A percentile compares a stretch with the other conserved stretches of the same genome.
Conservation (phyloP, 1,140 invertebrate genomes). For the Meloidogyne exigua region DNA sequence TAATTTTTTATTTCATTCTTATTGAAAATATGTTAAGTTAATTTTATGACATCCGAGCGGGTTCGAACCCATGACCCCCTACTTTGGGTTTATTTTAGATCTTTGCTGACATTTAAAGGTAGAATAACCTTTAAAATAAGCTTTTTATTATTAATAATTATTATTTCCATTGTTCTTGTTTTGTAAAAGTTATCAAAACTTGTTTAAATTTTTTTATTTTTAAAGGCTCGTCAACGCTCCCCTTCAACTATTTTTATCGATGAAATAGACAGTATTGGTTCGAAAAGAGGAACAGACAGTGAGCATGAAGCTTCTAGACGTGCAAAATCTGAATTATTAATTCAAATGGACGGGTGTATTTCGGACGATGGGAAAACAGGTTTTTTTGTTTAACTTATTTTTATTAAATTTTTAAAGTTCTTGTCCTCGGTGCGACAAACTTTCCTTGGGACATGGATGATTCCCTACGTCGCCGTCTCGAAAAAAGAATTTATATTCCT, state of each 20-base stretch:
- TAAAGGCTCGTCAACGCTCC: slow-evolving; percentile 91
- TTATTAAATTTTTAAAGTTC: slow-evolving; percentile 74
- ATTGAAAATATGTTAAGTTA: too few species aligned
- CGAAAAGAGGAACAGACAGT: slow-evolving; percentile 86
- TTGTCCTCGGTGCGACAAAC: slow-evolving; percentile 98
- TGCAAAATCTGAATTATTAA: slow-evolving; percentile 94
- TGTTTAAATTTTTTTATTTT: neutral
- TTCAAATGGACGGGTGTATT: slow-evolving; percentile 94
- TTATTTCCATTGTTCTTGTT: too few species aligned
- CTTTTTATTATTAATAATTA: too few species aligned
- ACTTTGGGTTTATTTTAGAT: too few species aligned
- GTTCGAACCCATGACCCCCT: too few species aligned
- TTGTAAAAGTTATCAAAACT: too few species aligned
- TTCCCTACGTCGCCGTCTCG: slow-evolving; percentile 81
- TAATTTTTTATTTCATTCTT: too few species aligned
- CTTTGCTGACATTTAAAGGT: too few species aligned
- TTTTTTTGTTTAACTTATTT: too few species aligned
- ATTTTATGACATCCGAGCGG: too few species aligned
- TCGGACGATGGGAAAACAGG: slow-evolving; percentile 13
- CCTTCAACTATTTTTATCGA: slow-evolving; percentile 99
- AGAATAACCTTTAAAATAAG: too few species aligned
- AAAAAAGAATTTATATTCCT: slow-evolving; percentile 99
- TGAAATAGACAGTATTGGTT: slow-evolving; percentile 98
- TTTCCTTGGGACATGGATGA: slow-evolving; percentile 99
- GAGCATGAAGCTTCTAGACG: slow-evolving; percentile 96